Base-by-base conservation (phyloP, 2,113 vertebrate genomes). In the Ursus arctos region DNA sequence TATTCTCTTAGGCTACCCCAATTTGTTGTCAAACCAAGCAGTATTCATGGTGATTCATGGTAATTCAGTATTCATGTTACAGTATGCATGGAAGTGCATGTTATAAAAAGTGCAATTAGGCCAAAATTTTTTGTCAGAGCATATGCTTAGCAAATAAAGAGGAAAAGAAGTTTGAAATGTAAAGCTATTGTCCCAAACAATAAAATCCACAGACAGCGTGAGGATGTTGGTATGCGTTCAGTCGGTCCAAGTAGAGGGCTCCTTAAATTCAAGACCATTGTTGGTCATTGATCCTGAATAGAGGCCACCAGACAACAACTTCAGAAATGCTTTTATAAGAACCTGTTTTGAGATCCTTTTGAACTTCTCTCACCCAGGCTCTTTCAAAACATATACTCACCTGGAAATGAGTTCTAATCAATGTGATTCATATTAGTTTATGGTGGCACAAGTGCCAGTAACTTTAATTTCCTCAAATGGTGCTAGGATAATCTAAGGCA, bases 321-420 rank as follows among this genome's bases (percentile, higher is more conserved):
- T 89, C 43, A 74, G 21, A 93, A 59, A 82, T 11, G 33, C 28
- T n/a, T 95, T 71, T 59, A 40, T 6, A 21, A 59, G 49, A 59
- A 53, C 24, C 8, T 63, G 49, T 21, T 63, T 43, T 7, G 31
- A 79, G 19, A 13, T 89, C 43, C 43, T 67, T 89, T 74, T 69
- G 69, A 93, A 91, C 10, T 71, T 90, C 33, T 81, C 24, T 92
- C 59, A 76, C 43, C 24, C 9, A 59, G 40, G 7, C 7, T 90
- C 79, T 92, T 93, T 87, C 49, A 96, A 80, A 92, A 93, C 53
- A 51, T 40, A 51, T 40, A 59, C 36, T 92, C 10, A 88, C 14
- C 6, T 86, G 67, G 51, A 36, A 91, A 72, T 86, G 59, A 71
- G 47, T 94, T 84, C 28, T 6, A 47, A 11, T 59, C 47, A 72